phyloP scores from a whole-genome alignment of 1,140 invertebrate genomes.

The Drosophila cardini region DNA sequence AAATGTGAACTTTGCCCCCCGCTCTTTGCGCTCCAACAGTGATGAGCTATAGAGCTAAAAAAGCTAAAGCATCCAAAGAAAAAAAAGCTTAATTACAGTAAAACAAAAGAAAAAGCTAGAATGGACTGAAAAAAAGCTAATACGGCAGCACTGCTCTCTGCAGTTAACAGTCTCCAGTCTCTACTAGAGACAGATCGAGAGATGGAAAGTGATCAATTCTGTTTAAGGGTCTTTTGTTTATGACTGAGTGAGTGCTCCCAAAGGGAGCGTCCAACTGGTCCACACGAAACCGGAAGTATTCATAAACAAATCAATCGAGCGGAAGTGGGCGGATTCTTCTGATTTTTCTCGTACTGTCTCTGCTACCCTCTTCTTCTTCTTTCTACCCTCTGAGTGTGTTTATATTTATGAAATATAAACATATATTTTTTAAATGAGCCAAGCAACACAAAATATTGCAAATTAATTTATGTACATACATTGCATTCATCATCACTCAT shows the following conservation, averaged over 20 bases:
- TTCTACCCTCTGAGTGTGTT: neutral
- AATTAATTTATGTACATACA: constrained; percentile 17
- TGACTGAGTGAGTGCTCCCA: constrained; percentile 23
- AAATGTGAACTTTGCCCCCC: constrained; percentile 62
- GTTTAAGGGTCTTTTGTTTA: constrained; percentile 68
- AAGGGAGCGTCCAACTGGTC: constrained; percentile 27
- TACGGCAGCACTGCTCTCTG: neutral
- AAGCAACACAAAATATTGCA: constrained; percentile 11
- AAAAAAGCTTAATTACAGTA: too few species aligned
- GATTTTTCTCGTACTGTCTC: constrained; percentile 2
- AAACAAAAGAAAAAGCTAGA: too few species aligned
- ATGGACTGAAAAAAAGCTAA: too few species aligned
- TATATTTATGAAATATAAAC: constrained; percentile 52
- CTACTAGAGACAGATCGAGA: constrained; percentile 17
- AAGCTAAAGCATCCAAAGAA: too few species aligned
- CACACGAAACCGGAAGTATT: constrained; percentile 69
- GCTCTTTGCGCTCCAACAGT: neutral
- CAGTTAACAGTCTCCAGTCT: constrained; percentile 9
- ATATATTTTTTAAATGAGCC: constrained; percentile 45
- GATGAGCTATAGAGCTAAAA: too few species aligned
- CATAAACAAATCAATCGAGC: constrained; percentile 80
- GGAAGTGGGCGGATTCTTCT: constrained; percentile 60
- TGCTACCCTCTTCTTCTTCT: neutral
- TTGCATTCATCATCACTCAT: constrained; percentile 38
- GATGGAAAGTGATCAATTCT: neutral